phyloP scores from a whole-genome alignment of 2,797 vertebrate genomes.

The Bovichtus diacanthus region DNA sequence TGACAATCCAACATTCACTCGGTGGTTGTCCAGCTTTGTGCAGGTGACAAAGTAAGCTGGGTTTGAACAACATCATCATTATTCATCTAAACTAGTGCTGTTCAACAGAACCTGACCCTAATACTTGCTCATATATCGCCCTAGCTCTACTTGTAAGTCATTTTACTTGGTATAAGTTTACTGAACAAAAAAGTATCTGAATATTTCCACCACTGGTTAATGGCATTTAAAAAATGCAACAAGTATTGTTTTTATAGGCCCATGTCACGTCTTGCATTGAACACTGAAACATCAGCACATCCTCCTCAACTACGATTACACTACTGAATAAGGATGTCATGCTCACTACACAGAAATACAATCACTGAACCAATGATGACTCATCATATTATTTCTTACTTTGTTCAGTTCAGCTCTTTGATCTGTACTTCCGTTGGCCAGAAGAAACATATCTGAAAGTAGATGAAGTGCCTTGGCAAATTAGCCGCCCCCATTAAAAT shows the following conservation, averaged over 20 bases:
- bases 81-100: neutral
- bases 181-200: neutral
- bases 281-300: neutral
- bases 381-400: slow-evolving; percentile 11
- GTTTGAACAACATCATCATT: neutral
- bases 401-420: slow-evolving; percentile 23
- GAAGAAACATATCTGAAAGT: slow-evolving; percentile 26
- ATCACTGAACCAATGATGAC: neutral
- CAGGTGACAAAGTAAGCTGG: neutral
- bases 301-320: neutral
- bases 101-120: neutral
- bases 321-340: neutral
- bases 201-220: neutral
- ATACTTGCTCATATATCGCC: neutral
- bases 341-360: neutral
- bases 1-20: neutral
- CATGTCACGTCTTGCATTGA: neutral
- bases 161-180: neutral
- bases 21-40: neutral
- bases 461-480: slow-evolving; percentile 28
- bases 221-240: neutral
- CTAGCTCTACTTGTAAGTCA: neutral
- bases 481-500: slow-evolving; percentile 40
- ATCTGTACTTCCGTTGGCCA: slow-evolving; percentile 34
- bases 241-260: slow-evolving; percentile 1